Evolutionary conservation across 2,797 vertebrate species (phyloP).

Genomic region (Anguilla megastoma): DNA sequence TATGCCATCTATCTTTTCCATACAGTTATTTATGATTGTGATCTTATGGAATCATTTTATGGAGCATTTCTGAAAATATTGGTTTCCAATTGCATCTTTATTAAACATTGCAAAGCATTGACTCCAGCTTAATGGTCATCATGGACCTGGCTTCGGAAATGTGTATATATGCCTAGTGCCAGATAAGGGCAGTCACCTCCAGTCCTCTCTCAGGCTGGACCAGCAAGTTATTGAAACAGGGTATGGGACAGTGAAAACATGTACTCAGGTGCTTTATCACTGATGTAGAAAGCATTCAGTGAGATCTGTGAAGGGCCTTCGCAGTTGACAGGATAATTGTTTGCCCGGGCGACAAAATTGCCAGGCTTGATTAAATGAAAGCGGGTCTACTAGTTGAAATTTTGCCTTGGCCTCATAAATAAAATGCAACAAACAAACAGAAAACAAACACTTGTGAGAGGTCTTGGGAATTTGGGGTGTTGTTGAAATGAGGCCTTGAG

Average conservation of each 20-base stretch:
- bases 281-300: not conserved
- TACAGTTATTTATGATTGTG: not conserved
- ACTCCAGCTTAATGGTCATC: not conserved
- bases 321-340: not conserved
- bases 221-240: not conserved
- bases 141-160: not conserved
- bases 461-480: constrained; percentile 76
- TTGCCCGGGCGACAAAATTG: not conserved
- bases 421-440: constrained; percentile 59
- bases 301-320: not conserved
- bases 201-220: not conserved
- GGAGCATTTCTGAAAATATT: not conserved
- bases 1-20: not conserved
- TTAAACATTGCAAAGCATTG: not conserved
- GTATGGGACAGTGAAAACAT: not conserved
- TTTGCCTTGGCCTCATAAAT: constrained; percentile 34
- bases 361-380: not conserved
- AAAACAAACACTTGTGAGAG: constrained; percentile 75
- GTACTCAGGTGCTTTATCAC: not conserved
- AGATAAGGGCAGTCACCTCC: not conserved
- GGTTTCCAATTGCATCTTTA: not conserved
- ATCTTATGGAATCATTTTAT: not conserved
- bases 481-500: constrained; percentile 82
- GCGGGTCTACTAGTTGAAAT: not conserved
- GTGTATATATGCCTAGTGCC: not conserved